Conservation (phyloP, 2,888 invertebrate species). For the Drosophila greeni region DNA sequence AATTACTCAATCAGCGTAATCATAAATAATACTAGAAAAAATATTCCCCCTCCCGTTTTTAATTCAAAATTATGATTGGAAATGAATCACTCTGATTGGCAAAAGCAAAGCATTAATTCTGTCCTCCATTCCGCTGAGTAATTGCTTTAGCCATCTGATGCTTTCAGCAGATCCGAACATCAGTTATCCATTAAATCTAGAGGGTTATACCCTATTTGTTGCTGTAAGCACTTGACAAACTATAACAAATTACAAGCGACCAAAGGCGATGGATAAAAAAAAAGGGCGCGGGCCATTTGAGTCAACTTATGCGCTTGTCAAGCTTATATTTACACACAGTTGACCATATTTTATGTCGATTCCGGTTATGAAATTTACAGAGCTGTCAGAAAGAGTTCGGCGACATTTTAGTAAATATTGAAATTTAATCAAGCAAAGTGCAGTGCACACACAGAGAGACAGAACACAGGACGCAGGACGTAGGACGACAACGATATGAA, state of each 20-base stretch:
- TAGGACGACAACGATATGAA: conserved; percentile 50
- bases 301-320: conserved; percentile 31
- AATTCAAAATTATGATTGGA: conserved; percentile 12
- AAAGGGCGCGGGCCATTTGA: conserved; percentile 24
- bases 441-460: conserved; percentile 54
- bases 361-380: conserved; percentile 73
- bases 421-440: conserved; percentile 75
- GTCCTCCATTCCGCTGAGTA: conserved; percentile 20
- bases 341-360: conserved; percentile 73
- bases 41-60: neutral
- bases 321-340: conserved; percentile 66
- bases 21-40: conserved; percentile 10
- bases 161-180: conserved; percentile 8
- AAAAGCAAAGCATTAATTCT: conserved; percentile 14
- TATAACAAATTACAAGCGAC: conserved; percentile 40
- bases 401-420: conserved; percentile 76
- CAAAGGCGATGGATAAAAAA: conserved; percentile 1
- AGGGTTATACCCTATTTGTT: conserved; percentile 9
- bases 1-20: conserved; percentile 7
- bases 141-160: conserved; percentile 24
- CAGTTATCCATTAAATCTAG: conserved; percentile 20
- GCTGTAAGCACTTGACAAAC: conserved; percentile 45
- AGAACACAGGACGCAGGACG: conserved; percentile 15
- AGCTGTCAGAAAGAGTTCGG: conserved; percentile 74
- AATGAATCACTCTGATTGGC: conserved; percentile 19